Conservation (phyloP, 1,140 invertebrate species). For the Chelonus insularis region DNA sequence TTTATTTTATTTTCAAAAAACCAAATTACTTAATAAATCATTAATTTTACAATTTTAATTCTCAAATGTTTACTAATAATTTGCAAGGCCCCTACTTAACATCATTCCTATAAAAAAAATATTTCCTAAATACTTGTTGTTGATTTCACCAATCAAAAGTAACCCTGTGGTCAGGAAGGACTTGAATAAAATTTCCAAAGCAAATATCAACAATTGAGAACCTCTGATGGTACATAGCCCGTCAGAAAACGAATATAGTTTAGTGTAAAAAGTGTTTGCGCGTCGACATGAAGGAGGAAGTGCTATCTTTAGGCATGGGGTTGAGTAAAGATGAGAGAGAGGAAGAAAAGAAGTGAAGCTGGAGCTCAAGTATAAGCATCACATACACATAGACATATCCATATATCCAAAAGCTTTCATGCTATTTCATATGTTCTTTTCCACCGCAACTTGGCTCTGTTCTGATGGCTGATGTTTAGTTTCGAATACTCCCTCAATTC, state of each 20-base stretch:
- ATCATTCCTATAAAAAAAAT: too few species aligned
- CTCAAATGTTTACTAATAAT: too few species aligned
- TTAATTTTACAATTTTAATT: too few species aligned
- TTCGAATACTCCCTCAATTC: slow-evolving; percentile 10
- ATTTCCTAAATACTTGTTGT: too few species aligned
- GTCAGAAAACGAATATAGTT: slow-evolving; percentile 38
- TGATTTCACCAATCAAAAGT: too few species aligned
- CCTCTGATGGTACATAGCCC: slow-evolving; percentile 21
- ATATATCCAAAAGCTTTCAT: not conserved
- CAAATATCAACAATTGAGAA: slow-evolving; percentile 27
- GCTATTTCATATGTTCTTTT: not conserved
- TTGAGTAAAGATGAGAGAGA: slow-evolving; percentile 16
- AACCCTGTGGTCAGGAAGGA: too few species aligned
- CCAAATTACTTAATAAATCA: too few species aligned
- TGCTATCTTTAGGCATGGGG: slow-evolving; percentile 49
- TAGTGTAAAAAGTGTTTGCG: slow-evolving; percentile 38
- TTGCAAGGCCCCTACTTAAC: too few species aligned
- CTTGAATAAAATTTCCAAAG: too few species aligned
- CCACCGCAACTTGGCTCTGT: not conserved
- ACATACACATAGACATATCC: not conserved
- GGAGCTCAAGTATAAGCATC: not conserved
- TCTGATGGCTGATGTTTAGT: not conserved
- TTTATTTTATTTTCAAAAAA: too few species aligned
- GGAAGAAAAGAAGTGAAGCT: not conserved
- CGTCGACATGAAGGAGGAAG: slow-evolving; percentile 46